These are phyloP conservation scores for Oxyscelio sp. DNA, from an alignment of 2,888 invertebrate species.

Conservation along the genomic window DNA sequence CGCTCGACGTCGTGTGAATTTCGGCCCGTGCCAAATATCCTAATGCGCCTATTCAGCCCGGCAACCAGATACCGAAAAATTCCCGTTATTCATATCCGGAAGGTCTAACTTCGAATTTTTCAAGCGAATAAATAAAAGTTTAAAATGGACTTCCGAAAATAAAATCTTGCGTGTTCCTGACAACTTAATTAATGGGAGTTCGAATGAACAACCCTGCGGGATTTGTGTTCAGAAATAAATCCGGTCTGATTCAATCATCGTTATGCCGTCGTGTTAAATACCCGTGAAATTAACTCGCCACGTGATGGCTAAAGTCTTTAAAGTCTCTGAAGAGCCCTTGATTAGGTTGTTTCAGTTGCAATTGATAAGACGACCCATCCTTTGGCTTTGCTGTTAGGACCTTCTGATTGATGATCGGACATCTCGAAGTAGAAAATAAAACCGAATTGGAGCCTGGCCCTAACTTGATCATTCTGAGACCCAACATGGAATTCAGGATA, in stretches of 20 bases:
- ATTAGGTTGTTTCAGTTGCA: neutral
- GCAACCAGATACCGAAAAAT: slow-evolving; percentile 51
- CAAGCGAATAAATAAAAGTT: neutral
- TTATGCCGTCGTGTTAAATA: slow-evolving; percentile 86
- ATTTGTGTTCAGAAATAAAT: slow-evolving; percentile 85
- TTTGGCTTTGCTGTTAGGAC: neutral
- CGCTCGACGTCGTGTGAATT: slow-evolving; percentile 69
- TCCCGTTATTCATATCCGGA: slow-evolving; percentile 29
- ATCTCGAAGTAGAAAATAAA: too few relatives aligned
- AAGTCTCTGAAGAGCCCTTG: slow-evolving; percentile 68
- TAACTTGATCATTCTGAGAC: too few relatives aligned
- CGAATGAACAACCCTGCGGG: slow-evolving; percentile 75
- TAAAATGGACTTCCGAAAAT: too few relatives aligned
- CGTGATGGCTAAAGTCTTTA: slow-evolving; percentile 84
- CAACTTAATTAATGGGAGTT: slow-evolving; percentile 76
- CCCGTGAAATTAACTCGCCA: slow-evolving; percentile 87
- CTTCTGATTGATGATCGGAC: neutral
- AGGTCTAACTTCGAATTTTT: slow-evolving; percentile 20
- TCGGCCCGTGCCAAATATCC: slow-evolving; percentile 56
- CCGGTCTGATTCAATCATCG: slow-evolving; percentile 86
- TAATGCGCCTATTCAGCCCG: slow-evolving; percentile 63
- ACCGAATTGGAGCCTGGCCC: too few relatives aligned
- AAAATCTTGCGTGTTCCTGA: slow-evolving; percentile 49
- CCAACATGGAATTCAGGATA: too few relatives aligned
- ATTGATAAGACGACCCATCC: neutral